Percentiles rank a stretch among this genome's conserved stretches.
phyloP scores from a whole-genome alignment of 1,140 invertebrate genomes.

The Caenorhabditis remanei region DNA sequence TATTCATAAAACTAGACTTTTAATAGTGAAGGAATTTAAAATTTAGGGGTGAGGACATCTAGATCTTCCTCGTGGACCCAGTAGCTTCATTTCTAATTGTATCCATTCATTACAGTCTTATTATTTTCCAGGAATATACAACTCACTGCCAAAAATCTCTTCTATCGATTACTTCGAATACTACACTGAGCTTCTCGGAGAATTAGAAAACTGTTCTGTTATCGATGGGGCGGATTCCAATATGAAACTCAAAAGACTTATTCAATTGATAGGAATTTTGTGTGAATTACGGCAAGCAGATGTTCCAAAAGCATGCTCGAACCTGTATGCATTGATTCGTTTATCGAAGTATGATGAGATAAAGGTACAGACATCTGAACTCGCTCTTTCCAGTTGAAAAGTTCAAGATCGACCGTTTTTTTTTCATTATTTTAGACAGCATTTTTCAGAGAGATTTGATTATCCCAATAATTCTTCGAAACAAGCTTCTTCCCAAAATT shows the following conservation, averaged over 20 bases:
- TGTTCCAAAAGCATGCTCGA: background rate
- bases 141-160: background rate
- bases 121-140: background rate
- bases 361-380: background rate
- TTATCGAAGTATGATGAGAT: background rate
- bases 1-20: too few relatives aligned
- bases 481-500: conserved; percentile 1
- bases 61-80: too few relatives aligned
- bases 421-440: too few relatives aligned
- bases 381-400: too few relatives aligned
- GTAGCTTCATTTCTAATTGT: too few relatives aligned
- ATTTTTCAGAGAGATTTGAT: too few relatives aligned
- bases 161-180: conserved; percentile 13
- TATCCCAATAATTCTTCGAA: background rate
- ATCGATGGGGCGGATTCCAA: background rate
- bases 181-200: background rate
- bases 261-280: conserved; percentile 1
- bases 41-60: too few relatives aligned
- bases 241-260: background rate
- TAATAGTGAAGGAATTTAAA: too few relatives aligned
- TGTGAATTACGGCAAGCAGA: background rate
- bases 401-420: too few relatives aligned
- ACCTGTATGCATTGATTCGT: background rate
- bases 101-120: background rate
- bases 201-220: background rate